Evolutionary conservation across 1,140 invertebrate genomes (phyloP).

Genomic region (Musca vetustissima): DNA sequence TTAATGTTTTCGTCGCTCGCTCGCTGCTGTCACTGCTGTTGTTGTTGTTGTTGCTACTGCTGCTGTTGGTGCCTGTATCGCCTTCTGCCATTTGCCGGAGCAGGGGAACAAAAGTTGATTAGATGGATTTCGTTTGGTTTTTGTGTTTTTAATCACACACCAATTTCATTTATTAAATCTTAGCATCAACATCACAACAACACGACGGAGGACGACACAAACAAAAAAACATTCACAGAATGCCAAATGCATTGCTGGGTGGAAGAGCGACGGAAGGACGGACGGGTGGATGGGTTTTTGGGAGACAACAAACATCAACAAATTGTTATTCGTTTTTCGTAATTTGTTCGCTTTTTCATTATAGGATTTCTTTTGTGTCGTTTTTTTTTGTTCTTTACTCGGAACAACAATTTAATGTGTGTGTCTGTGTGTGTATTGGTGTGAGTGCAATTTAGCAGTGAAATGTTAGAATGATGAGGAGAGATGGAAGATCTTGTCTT

Average conservation of each 20-base stretch:
- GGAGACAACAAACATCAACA: not conserved
- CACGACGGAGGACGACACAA: not conserved
- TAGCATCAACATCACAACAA: conserved; percentile 53
- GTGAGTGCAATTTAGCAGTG: too few species aligned
- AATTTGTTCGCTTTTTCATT: conserved; percentile 7
- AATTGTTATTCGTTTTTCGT: not conserved
- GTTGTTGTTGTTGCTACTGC: too few species aligned
- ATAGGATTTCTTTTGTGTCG: not conserved
- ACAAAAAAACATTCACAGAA: too few species aligned
- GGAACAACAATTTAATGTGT: not conserved
- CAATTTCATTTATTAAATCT: conserved; percentile 57
- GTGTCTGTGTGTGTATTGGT: not conserved
- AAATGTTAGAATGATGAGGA: too few species aligned
- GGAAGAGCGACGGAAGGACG: too few species aligned
- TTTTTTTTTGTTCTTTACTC: not conserved
- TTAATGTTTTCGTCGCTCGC: not conserved
- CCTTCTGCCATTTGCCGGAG: not conserved
- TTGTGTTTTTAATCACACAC: conserved; percentile 57
- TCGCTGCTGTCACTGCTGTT: not conserved
- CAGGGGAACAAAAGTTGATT: conserved; percentile 51
- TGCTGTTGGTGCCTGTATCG: not conserved
- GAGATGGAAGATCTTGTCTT: too few species aligned
- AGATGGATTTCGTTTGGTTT: conserved; percentile 57
- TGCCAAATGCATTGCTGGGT: too few species aligned
- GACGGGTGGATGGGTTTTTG: too few species aligned